Conservation (phyloP, 1,140 invertebrate genomes). For the Dinoponera quadriceps region DNA sequence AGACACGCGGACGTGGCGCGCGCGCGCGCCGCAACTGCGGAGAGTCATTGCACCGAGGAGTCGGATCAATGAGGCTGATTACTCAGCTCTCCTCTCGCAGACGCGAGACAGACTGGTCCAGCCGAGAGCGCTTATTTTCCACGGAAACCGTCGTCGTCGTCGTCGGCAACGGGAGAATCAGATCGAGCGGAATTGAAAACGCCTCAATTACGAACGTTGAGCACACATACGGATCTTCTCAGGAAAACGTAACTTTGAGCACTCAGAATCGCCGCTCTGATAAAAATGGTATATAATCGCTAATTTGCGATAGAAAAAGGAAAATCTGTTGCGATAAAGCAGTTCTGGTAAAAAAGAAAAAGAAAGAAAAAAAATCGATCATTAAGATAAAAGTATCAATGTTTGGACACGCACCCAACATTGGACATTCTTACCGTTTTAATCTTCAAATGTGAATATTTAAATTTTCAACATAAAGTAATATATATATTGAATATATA, state of each 20-base stretch:
- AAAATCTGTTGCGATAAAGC: no score
- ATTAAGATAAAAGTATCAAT: no score
- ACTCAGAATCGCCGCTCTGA: no score
- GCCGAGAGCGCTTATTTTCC: slow-evolving; percentile 46
- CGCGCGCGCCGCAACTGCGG: slow-evolving; percentile 8
- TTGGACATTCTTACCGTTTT: no score
- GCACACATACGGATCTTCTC: neutral
- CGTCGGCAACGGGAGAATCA: neutral
- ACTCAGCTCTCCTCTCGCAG: slow-evolving; percentile 53
- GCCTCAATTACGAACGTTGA: slow-evolving; percentile 27
- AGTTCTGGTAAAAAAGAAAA: no score
- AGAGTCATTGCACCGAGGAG: slow-evolving; percentile 64
- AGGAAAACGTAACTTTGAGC: neutral
- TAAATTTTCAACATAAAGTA: no score
- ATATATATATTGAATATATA: no score
- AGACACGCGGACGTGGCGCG: neutral
- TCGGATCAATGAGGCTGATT: slow-evolving; percentile 64
- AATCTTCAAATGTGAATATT: no score
- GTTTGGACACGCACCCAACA: no score
- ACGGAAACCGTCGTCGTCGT: slow-evolving; percentile 28
- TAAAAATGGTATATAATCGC: no score
- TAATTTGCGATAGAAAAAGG: no score
- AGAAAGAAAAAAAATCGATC: no score
- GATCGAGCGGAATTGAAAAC: slow-evolving; percentile 53
- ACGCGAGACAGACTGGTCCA: slow-evolving; percentile 51